Conservation (phyloP, 2,888 invertebrate species). For the Aphodius sticticus region DNA sequence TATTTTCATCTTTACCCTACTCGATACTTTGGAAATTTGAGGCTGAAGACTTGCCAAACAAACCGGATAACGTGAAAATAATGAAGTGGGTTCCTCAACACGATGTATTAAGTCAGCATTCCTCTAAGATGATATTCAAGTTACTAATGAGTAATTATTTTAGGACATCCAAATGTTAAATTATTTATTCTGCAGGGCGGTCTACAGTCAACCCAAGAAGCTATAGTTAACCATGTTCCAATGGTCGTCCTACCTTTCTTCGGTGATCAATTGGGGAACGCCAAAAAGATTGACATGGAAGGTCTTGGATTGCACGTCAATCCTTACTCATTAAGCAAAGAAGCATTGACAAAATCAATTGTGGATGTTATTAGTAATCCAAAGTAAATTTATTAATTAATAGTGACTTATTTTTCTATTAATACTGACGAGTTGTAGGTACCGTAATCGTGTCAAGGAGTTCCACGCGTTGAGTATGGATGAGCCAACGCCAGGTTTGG, state of each 20-base stretch:
- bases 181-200: conserved; percentile 34
- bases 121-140: neutral
- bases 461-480: conserved; percentile 31
- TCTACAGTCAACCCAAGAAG: conserved; percentile 49
- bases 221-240: conserved; percentile 46
- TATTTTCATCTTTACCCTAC: conserved; percentile 57
- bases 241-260: conserved; percentile 49
- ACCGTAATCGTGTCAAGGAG: conserved; percentile 30
- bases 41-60: conserved; percentile 51
- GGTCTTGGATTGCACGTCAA: conserved; percentile 44
- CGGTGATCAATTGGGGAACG: conserved; percentile 47
- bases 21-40: conserved; percentile 61
- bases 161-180: conserved; percentile 30
- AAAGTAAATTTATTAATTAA: conserved; percentile 44
- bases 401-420: conserved; percentile 7
- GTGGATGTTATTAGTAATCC: conserved; percentile 47
- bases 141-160: neutral
- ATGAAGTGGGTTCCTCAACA: conserved; percentile 62
- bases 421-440: conserved; percentile 31
- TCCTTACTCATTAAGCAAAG: conserved; percentile 42
- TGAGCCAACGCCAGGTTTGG: conserved; percentile 39
- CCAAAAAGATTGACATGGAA: conserved; percentile 41
- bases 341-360: conserved; percentile 45
- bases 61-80: conserved; percentile 57
- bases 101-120: conserved; percentile 56